Base-by-base conservation (phyloP, 2,113 vertebrate genomes). In the Triplophysa dalaica region DNA sequence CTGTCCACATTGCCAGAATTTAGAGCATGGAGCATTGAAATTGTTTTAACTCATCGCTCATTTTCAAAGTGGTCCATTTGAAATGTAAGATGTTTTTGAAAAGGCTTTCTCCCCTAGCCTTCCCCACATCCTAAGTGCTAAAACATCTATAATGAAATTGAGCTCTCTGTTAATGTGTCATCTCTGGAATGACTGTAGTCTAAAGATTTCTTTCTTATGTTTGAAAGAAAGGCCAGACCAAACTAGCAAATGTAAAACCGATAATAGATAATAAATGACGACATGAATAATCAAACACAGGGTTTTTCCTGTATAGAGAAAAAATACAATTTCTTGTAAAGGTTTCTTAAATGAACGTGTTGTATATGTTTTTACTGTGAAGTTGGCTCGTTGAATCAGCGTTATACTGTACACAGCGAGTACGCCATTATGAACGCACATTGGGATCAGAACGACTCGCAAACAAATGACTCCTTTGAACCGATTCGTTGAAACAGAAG, bases 61-160 rank as follows among this genome's bases (percentile, higher is more conserved):
- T 58, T n/a, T 58, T 58, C 54, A 21, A 9, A 58, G 19, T 10
- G 54, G 54, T 21, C 54, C 19, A n/a, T 58, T 54, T 38, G 52
- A 60, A 74, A 74, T 60, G 11, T 60, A 43, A 61, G 70, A 41
- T 58, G 52, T 33, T 74, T 58, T 21, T 58, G 19, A 58, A 58
- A 58, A 58, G n/a, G 19, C 8, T 58, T 58, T 74, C 16, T 52
- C 22, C 22, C 52, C 22, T 69, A 16, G 7, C n/a, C 12, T 60
- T 8, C 26, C 54, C 54, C n/a, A 9, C 8, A 8, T 3, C 54
- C 38, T 74, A 60, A 74, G 54, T 74, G 70, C 70, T 74, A 43
- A 61, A 73, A 60, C 33, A 43, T 73, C 54, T 22, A 16, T 61
- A 75, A 50, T 75, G 61, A 6, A 75, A 61, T 48, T 43, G 43